Evolutionary conservation across 2,113 vertebrate species (phyloP).

Genomic region (Cinclus mexicanus): DNA sequence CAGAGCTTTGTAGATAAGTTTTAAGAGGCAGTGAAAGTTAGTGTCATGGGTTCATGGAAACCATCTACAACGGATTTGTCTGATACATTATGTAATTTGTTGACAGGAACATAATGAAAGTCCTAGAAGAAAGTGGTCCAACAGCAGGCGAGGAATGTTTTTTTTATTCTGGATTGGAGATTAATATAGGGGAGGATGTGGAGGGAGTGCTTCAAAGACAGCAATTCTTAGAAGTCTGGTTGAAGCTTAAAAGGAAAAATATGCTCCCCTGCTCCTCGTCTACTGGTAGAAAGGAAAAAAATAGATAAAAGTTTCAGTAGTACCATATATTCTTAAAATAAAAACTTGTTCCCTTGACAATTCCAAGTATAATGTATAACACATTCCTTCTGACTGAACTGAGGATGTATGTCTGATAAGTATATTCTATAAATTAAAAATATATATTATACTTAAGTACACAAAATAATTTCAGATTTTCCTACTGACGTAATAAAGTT

Average conservation of each 20-base stretch:
- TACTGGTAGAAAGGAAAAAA: neutral
- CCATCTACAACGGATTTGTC: neutral
- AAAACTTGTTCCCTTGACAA: neutral
- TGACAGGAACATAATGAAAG: neutral
- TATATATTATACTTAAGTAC: neutral
- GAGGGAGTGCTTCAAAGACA: neutral
- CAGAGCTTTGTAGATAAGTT: neutral
- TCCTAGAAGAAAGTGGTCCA: neutral
- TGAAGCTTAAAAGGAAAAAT: neutral
- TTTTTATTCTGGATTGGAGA: neutral
- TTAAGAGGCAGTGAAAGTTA: neutral
- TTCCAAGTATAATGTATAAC: neutral
- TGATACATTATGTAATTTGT: neutral
- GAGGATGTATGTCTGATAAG: neutral
- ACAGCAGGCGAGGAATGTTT: neutral
- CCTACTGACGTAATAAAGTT: neutral
- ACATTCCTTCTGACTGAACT: neutral
- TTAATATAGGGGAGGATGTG: accelerated
- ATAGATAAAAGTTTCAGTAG: neutral
- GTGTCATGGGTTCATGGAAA: neutral
- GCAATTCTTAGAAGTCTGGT: neutral
- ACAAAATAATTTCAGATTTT: neutral
- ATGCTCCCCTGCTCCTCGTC: neutral
- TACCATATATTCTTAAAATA: neutral
- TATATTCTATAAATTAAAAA: neutral